phyloP scores from a whole-genome alignment of 2,797 vertebrate genomes.

The Chrosomus eos region DNA sequence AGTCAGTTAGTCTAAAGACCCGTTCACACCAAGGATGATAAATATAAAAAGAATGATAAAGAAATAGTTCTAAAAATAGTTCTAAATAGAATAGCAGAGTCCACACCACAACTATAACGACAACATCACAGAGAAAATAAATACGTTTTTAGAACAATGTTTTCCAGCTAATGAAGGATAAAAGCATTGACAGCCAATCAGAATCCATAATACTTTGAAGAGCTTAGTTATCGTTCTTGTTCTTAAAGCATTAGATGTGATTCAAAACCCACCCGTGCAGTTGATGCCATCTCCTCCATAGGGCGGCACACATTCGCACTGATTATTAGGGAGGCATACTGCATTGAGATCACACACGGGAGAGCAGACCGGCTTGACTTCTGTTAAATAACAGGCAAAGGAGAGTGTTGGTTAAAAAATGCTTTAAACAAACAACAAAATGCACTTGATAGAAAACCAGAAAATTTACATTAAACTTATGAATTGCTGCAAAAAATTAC shows the following conservation, averaged over 20 bases:
- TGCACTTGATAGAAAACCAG: not conserved
- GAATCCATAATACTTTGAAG: not conserved
- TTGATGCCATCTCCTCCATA: slow-evolving; percentile 87
- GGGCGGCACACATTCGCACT: slow-evolving; percentile 84
- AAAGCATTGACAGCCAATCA: not conserved
- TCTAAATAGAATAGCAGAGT: not conserved
- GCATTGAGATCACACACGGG: slow-evolving; percentile 84
- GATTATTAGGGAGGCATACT: slow-evolving; percentile 75
- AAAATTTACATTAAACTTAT: not conserved
- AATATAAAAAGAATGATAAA: not conserved
- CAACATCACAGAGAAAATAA: not conserved
- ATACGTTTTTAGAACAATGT: not conserved
- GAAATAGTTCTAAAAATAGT: not conserved
- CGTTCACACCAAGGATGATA: not conserved
- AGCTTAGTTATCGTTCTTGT: not conserved
- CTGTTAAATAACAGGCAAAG: slow-evolving; percentile 64
- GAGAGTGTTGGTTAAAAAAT: not conserved
- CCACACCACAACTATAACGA: not conserved
- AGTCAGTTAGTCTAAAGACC: not conserved
- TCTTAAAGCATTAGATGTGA: not conserved
- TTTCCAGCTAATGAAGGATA: not conserved
- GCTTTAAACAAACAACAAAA: not conserved
- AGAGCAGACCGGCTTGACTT: slow-evolving; percentile 76
- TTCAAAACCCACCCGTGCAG: slow-evolving; percentile 81
- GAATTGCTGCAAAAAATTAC: not conserved